Evolutionary conservation across 2,797 vertebrate species (phyloP), one percentile per base, ranked within the genome.

Genomic region (Hephaestus fuliginosus): DNA sequence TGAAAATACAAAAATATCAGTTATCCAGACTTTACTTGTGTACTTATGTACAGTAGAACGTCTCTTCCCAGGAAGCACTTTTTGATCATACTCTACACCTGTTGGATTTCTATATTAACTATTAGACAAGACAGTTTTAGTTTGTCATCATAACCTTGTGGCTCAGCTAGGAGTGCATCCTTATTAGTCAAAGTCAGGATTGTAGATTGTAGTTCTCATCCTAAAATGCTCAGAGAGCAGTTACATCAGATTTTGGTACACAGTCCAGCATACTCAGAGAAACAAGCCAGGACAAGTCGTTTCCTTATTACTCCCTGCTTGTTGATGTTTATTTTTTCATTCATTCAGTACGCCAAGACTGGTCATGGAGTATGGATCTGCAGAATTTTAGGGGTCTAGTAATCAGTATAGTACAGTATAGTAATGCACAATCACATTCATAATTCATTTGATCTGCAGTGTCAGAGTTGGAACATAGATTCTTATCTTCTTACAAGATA

Each of bases 161-260:
- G 2, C 14, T 60, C 15, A 52, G 33, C 25, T 8, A 10, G 15
- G 7, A 3, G 25, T 3, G 3, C 18, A 25, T 12, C 33, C 14
- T 51, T 7, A 60, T 39, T 51, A 36, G 11, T 56, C 14, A 7
- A 22, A 14, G 13, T 25, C 57, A 25, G 44, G 12, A n/a, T 66
- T 68, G n/a, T n/a, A 9, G 18, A 33, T 33, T 33, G 18, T 73
- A 66, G 12, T 33, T 22, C 41, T 43, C 22, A 30, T 56, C 30
- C 30, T 55, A 46, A 46, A 61, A 22, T 53, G 28, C 43, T 14
- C 13, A 46, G 44, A 65, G 65, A 43, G 55, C n/a, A 56, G 62
- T 81, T 64, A 25, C 48, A 66, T 81, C 53, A 71, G 36, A 65
- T 62, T 11, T 44, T 20, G 14, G 12, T 43, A 12, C n/a, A 62